Percentiles rank a stretch among this genome's conserved stretches.
phyloP scores from a whole-genome alignment of 2,888 invertebrate genomes.

The Periphyllus acericola region DNA sequence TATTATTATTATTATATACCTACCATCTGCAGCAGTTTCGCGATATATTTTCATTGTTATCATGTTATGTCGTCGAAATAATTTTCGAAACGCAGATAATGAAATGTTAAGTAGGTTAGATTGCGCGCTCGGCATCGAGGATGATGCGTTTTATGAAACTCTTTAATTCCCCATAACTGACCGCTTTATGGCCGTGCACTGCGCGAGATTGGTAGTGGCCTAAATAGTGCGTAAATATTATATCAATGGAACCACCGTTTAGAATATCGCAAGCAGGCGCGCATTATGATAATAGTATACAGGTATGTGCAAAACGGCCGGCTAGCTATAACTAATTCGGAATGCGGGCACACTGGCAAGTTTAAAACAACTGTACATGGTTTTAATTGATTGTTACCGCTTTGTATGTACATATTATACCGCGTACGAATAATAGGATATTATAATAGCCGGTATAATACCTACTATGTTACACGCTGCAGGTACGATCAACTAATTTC shows the following conservation, averaged over 20 bases:
- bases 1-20: neutral
- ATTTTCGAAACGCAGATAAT: neutral
- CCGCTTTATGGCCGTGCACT: conserved; percentile 16
- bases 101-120: conserved; percentile 19
- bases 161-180: conserved; percentile 34
- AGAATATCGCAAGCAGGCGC: neutral
- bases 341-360: conserved; percentile 3
- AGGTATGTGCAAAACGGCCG: neutral
- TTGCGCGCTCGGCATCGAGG: neutral
- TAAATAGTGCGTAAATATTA: conserved; percentile 21
- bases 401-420: neutral
- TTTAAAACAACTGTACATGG: neutral
- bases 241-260: conserved; percentile 22
- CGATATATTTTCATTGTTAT: neutral
- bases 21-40: neutral
- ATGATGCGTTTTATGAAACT: conserved; percentile 8
- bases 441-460: no score
- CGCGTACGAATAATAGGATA: neutral
- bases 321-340: conserved; percentile 6
- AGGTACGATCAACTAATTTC: no score
- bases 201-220: conserved; percentile 18
- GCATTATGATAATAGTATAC: neutral
- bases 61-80: neutral
- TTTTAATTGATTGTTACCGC: conserved; percentile 39
- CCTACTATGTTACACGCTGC: no score